Evolutionary conservation across 2,113 vertebrate genomes (phyloP), one percentile per base, ranked within the genome.

Genomic region (Eleginops maclovinus): DNA sequence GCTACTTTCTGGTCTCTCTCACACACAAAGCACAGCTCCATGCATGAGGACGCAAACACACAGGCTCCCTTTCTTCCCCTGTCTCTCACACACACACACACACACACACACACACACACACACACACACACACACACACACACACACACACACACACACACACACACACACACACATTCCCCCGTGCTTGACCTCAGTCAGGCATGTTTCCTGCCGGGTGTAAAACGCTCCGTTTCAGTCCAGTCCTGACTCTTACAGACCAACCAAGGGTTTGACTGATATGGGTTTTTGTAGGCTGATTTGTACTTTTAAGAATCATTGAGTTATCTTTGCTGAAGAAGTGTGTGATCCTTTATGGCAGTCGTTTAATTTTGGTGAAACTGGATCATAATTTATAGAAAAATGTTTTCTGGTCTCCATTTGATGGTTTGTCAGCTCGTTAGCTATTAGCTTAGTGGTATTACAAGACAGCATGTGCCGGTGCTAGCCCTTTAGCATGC

Each of bases 1-100:
- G 93, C 95, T 82, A 94, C 63, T 75, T 96, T 96, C 89, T 96
- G 95, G 94, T 96, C 59, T 85, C 59, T 17, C 46, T 10, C n/a
- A 28, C 47, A 28, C 44, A 53, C 36, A 44, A 61, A 43, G 50
- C 47, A 28, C 31, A 53, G 8, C 31, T 36, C 31, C 65, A 63
- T 36, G 53, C 46, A 54, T 36, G 24, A 17, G 58, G 41, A 49
- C 26, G 15, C 43, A 62, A n/a, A 26, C 49, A 73, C 24, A 51
- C 22, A 71, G 31, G 31, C 31, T 36, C 31, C 31, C 31, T 36
- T 36, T 36, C 31, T 36, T 9, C 8, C 31, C 31, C 31, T 36
- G 5, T 36, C 6, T 36, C 31, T 36, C 21, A 19, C 15, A 47
- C 21, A 49, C 56, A 49, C 71, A 61, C 24, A 36, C 53, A 64